phyloP scores from a whole-genome alignment of 92 coral and sea anemone genomes.

The Pocillopora grandis region DNA sequence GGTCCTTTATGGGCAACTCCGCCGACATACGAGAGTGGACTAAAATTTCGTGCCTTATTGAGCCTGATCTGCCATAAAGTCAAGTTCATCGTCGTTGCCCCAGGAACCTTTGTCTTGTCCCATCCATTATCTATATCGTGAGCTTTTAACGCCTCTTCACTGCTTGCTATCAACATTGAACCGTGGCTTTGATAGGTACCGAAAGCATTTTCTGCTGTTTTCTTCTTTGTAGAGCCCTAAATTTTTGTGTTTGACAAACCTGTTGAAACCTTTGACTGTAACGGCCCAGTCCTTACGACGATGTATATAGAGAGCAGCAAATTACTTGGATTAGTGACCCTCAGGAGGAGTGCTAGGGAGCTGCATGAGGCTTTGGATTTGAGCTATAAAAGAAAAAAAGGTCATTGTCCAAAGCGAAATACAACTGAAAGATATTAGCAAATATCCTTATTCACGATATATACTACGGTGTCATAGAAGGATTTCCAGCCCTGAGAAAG shows the following conservation, averaged over 20 bases:
- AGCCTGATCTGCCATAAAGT: not conserved
- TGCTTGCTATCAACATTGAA: conserved; percentile 56
- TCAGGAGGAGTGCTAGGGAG: not conserved
- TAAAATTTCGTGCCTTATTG: too few species aligned
- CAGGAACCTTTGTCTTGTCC: conserved; percentile 62
- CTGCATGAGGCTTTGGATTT: not conserved
- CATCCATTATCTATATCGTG: conserved; percentile 52
- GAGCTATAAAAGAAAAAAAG: not conserved
- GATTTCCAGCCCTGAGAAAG: too few species aligned
- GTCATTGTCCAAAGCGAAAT: too few species aligned
- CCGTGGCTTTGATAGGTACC: conserved; percentile 65
- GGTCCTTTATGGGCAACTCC: conserved; percentile 51
- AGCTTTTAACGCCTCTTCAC: conserved; percentile 41
- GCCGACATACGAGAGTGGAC: conserved; percentile 43
- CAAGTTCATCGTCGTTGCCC: conserved; percentile 54
- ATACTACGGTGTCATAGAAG: too few species aligned
- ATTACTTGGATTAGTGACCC: too few species aligned
- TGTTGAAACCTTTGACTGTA: too few species aligned
- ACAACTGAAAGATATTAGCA: too few species aligned
- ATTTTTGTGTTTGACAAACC: too few species aligned
- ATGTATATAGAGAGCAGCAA: too few species aligned
- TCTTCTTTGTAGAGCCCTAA: not conserved
- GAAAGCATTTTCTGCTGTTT: conserved; percentile 36
- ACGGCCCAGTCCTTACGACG: too few species aligned
- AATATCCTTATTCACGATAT: too few species aligned